Percentiles rank a stretch among this genome's conserved stretches.
Evolutionary conservation across 2,113 vertebrate genomes (phyloP).

Genomic region (Pseudorasbora parva): DNA sequence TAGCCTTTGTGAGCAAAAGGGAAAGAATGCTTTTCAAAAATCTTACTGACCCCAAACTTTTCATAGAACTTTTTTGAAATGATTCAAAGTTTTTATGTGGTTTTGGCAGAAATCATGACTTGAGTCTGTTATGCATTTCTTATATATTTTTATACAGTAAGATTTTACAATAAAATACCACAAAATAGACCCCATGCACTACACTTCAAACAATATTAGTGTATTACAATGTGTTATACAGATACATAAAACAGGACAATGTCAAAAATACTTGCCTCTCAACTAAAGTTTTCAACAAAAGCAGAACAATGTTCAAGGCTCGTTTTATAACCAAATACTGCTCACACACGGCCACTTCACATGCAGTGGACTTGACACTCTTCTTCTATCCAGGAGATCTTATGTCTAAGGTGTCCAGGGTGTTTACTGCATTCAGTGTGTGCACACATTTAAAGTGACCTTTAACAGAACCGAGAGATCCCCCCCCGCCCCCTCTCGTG

Average conservation of each 20-base stretch:
- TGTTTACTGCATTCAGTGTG: conserved; percentile 38
- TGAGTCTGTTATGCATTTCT: conserved; percentile 25
- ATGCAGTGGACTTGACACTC: conserved; percentile 52
- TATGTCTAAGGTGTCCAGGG: conserved; percentile 15
- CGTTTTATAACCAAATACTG: conserved; percentile 21
- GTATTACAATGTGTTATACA: conserved; percentile 51
- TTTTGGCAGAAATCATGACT: neutral
- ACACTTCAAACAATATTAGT: conserved; percentile 50
- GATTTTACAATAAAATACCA: conserved; percentile 54
- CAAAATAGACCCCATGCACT: conserved; percentile 60
- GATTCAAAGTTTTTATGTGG: neutral
- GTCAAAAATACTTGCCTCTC: conserved; percentile 59
- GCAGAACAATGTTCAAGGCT: conserved; percentile 11
- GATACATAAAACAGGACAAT: conserved; percentile 53
- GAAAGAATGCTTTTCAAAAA: no score
- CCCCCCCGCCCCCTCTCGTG: neutral
- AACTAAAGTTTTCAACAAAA: conserved; percentile 50
- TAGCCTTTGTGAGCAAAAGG: neutral
- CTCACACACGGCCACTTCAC: conserved; percentile 51
- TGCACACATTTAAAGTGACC: conserved; percentile 42
- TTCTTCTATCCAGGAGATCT: conserved; percentile 16
- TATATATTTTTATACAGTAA: conserved; percentile 51
- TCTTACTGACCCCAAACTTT: neutral
- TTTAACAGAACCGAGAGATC: conserved; percentile 25
- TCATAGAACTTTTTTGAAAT: neutral